Evolutionary conservation across 2,888 invertebrate genomes (phyloP).

Genomic region (Cotesia congregata): DNA sequence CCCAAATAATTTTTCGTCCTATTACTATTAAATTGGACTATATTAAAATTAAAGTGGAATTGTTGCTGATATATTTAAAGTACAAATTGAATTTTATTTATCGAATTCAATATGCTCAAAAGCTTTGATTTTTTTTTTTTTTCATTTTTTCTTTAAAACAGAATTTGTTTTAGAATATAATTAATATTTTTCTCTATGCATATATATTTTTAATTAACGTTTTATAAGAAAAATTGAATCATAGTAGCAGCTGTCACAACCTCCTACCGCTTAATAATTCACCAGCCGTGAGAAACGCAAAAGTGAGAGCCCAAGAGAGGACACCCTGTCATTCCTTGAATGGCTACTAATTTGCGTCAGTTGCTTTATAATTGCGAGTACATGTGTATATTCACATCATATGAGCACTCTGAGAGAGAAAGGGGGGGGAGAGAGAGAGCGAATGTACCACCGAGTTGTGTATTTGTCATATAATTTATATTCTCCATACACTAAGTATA

Average conservation of each 20-base stretch:
- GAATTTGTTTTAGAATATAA: constrained; percentile 4
- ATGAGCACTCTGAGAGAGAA: not conserved
- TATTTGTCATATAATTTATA: constrained; percentile 2
- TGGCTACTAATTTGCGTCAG: constrained; percentile 57
- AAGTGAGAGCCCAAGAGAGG: constrained; percentile 1
- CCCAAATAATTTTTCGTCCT: not conserved
- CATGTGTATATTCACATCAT: constrained; percentile 35
- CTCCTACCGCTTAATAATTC: constrained; percentile 24
- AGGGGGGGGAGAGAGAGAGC: not conserved
- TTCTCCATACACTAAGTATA: not conserved
- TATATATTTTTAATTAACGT: constrained; percentile 2
- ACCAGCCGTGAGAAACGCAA: constrained; percentile 25
- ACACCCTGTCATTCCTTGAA: constrained; percentile 46
- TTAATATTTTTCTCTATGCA: not conserved
- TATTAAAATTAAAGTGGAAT: not conserved
- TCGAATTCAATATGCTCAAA: not conserved
- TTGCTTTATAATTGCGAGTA: constrained; percentile 47
- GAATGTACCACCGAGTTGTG: not conserved
- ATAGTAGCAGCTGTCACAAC: constrained; percentile 16
- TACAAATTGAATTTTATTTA: not conserved
- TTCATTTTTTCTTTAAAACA: too few relatives aligned
- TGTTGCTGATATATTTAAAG: too few relatives aligned
- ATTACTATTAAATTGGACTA: not conserved
- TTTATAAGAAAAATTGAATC: constrained; percentile 23
- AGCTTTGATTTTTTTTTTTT: not conserved